Percentiles rank a stretch among this genome's conserved stretches.
These are phyloP conservation scores for Drosophila emarginata DNA, from an alignment of 2,888 invertebrate species.

Conservation along the genomic window DNA sequence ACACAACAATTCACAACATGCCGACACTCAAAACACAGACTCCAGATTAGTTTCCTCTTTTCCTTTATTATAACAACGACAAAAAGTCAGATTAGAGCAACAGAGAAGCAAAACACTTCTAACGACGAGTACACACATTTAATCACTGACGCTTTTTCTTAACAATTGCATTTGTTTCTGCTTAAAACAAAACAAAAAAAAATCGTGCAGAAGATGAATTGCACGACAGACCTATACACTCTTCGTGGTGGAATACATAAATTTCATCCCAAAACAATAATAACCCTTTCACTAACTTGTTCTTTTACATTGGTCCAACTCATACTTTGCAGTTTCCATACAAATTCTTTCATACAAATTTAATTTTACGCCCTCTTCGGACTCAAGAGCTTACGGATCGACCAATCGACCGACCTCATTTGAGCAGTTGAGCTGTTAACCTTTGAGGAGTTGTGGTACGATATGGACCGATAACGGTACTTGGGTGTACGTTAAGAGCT, in stretches of 20 bases:
- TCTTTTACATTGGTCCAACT: slow-evolving; percentile 36
- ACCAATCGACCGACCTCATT: neutral
- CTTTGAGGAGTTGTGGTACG: neutral
- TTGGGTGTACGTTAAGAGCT: slow-evolving; percentile 50
- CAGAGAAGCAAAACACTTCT: slow-evolving; percentile 30
- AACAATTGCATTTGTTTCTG: slow-evolving; percentile 76
- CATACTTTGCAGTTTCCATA: slow-evolving; percentile 5
- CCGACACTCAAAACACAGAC: slow-evolving; percentile 32
- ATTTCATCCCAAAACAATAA: slow-evolving; percentile 48
- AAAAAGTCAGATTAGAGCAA: slow-evolving; percentile 33
- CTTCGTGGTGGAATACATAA: slow-evolving; percentile 54
- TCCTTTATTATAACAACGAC: slow-evolving; percentile 60
- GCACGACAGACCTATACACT: slow-evolving; percentile 43
- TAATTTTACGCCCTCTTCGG: slow-evolving; percentile 10
- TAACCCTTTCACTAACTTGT: slow-evolving; percentile 59
- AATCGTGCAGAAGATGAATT: slow-evolving; percentile 44
- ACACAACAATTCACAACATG: slow-evolving; percentile 32
- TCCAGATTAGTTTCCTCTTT: slow-evolving; percentile 63
- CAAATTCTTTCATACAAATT: slow-evolving; percentile 16
- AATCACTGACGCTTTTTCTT: slow-evolving; percentile 67
- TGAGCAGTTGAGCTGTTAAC: slow-evolving; percentile 63
- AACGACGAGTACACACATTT: slow-evolving; percentile 17
- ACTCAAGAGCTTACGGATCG: slow-evolving; percentile 14
- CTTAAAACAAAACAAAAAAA: slow-evolving; percentile 45
- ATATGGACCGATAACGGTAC: slow-evolving; percentile 12